A percentile compares a stretch with the other conserved stretches of the same genome.
Conservation (phyloP, 2,113 vertebrate genomes). For the Cervus canadensis region DNA sequence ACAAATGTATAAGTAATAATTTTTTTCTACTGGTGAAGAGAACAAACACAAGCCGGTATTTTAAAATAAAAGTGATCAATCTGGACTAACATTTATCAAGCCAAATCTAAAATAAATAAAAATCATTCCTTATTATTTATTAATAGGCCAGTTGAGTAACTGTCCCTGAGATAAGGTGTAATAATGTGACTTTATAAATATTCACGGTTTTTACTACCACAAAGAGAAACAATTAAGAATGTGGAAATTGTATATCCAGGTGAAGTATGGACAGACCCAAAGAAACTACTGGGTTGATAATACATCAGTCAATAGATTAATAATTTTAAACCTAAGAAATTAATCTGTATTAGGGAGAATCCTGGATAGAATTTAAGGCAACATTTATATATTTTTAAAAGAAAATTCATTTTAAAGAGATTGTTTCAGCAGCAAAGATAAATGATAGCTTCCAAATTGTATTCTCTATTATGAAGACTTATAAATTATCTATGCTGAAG, state of each 20-base stretch:
- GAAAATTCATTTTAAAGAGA: constrained; percentile 5
- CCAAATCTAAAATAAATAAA: not conserved
- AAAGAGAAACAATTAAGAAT: not conserved
- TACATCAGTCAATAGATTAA: not conserved
- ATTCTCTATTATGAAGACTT: not conserved
- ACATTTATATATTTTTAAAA: constrained; percentile 48
- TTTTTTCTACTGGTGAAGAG: not conserved
- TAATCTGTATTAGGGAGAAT: not conserved
- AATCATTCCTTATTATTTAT: not conserved
- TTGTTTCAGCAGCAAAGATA: constrained; percentile 66
- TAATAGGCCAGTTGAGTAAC: not conserved
- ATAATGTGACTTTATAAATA: not conserved
- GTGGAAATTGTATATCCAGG: not conserved
- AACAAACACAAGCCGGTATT: not conserved
- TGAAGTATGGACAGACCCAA: not conserved
- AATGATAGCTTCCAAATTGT: constrained; percentile 34
- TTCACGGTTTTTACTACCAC: not conserved
- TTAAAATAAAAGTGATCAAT: not conserved
- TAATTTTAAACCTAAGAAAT: constrained; percentile 23
- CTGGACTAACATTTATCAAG: not conserved
- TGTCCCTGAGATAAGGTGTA: not conserved
- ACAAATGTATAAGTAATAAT: not conserved
- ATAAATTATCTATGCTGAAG: not conserved
- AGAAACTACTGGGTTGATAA: not conserved
- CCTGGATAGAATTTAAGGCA: constrained; percentile 28